Conservation (phyloP, 2,113 vertebrate species). For the Gobius niger region DNA sequence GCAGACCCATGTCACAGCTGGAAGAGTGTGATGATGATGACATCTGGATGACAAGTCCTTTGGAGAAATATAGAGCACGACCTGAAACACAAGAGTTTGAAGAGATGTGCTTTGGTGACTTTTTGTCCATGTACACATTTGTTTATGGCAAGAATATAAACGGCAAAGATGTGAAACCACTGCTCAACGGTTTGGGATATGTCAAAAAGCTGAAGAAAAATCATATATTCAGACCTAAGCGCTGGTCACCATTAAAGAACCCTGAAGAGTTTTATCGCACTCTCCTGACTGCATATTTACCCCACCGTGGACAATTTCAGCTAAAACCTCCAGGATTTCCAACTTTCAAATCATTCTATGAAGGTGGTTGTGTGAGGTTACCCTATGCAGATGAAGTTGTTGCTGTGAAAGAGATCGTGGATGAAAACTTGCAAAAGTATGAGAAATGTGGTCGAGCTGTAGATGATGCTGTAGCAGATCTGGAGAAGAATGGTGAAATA, state of each 20-base stretch:
- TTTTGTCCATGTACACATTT: conserved; percentile 22
- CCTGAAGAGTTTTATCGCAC: conserved; percentile 22
- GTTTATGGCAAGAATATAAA: conserved; percentile 17
- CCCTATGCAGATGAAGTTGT: neutral
- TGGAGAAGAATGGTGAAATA: conserved; percentile 4
- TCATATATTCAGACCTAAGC: conserved; percentile 13
- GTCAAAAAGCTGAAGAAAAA: conserved; percentile 23
- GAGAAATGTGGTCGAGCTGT: conserved; percentile 1
- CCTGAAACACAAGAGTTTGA: conserved; percentile 29
- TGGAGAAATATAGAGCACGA: conserved; percentile 39
- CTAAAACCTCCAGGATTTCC: neutral
- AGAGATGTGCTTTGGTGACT: conserved; percentile 37
- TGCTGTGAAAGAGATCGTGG: neutral
- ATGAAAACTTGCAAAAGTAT: conserved; percentile 6
- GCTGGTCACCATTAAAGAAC: conserved; percentile 11
- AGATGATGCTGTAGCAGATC: neutral
- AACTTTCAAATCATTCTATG: conserved; percentile 9
- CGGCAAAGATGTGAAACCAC: neutral
- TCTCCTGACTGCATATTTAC: conserved; percentile 21
- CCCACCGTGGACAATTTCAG: conserved; percentile 7
- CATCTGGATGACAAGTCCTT: conserved; percentile 9
- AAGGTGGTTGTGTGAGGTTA: neutral
- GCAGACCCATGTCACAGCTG: neutral
- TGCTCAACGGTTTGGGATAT: conserved; percentile 21
- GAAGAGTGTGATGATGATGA: neutral